Conservation (phyloP, 2,888 invertebrate genomes). For the Caenorhabditis zanzibari region DNA sequence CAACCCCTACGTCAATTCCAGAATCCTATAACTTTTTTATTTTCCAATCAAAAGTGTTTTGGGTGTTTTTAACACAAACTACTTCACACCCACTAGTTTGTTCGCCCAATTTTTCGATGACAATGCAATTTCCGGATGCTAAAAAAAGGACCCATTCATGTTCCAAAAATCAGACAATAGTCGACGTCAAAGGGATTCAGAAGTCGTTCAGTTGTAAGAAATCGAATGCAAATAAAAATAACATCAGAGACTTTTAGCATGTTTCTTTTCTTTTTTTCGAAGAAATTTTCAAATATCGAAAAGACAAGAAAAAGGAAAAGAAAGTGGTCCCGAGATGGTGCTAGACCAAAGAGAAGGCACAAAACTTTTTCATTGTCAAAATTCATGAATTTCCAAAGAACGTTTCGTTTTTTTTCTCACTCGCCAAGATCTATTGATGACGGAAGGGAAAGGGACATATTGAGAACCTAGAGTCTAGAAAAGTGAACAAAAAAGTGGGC, state of each 20-base stretch:
- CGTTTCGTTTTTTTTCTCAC: conserved; percentile 4
- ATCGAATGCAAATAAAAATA: neutral
- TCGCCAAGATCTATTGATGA: conserved; percentile 49
- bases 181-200: conserved; percentile 6
- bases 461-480: conserved; percentile 30
- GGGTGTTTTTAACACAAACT: neutral
- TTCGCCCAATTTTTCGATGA: neutral
- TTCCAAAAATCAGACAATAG: conserved; percentile 11
- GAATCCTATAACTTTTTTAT: neutral
- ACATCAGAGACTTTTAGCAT: neutral
- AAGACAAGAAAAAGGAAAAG: neutral
- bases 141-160: conserved; percentile 2
- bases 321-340: conserved; percentile 30
- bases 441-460: conserved; percentile 5
- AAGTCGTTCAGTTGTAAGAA: neutral
- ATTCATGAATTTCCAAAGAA: conserved; percentile 62
- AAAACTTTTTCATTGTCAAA: conserved; percentile 52
- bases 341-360: conserved; percentile 19
- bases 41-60: conserved; percentile 7
- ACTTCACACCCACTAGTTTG: conserved; percentile 3
- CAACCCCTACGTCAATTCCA: neutral
- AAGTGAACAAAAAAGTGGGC: conserved; percentile 22
- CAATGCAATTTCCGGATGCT: conserved; percentile 9
- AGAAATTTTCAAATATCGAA: neutral
- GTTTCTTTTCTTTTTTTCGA: neutral